Percentiles rank a stretch among this genome's conserved stretches.
Evolutionary conservation across 2,113 vertebrate species (phyloP).

Genomic region (Haemorhous mexicanus): DNA sequence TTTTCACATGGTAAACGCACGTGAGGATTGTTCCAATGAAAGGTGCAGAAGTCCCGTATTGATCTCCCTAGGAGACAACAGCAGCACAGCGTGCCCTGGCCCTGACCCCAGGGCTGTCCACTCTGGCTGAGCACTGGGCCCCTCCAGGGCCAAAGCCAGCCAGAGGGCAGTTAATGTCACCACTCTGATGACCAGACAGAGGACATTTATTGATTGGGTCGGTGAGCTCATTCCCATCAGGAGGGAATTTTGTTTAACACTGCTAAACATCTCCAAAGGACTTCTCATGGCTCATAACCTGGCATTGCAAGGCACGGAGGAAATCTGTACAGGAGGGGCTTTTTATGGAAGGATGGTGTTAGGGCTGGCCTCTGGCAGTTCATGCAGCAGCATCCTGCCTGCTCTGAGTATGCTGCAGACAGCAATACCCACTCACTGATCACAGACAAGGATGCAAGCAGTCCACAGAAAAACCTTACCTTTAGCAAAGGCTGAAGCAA

Average conservation of each 20-base stretch:
- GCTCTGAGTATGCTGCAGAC: neutral
- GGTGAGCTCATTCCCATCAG: neutral
- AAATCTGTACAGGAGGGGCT: neutral
- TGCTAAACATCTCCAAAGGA: neutral
- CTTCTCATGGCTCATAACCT: neutral
- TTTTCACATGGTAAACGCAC: neutral
- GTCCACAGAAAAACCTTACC: neutral
- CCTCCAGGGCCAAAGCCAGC: neutral
- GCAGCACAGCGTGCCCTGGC: neutral
- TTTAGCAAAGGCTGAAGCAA: neutral
- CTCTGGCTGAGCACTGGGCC: neutral
- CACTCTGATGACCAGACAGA: neutral
- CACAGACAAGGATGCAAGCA: neutral
- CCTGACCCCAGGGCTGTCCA: neutral
- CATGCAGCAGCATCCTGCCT: neutral
- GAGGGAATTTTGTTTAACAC: neutral
- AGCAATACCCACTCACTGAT: neutral
- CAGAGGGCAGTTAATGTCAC: neutral
- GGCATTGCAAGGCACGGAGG: neutral
- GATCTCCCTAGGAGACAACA: neutral
- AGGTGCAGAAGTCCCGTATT: constrained; percentile 24
- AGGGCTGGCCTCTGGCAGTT: neutral
- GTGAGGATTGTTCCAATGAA: neutral
- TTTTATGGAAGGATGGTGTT: neutral
- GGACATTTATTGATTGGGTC: neutral